Conservation (phyloP, 1,140 invertebrate species). For the Listronotus bonariensis region DNA sequence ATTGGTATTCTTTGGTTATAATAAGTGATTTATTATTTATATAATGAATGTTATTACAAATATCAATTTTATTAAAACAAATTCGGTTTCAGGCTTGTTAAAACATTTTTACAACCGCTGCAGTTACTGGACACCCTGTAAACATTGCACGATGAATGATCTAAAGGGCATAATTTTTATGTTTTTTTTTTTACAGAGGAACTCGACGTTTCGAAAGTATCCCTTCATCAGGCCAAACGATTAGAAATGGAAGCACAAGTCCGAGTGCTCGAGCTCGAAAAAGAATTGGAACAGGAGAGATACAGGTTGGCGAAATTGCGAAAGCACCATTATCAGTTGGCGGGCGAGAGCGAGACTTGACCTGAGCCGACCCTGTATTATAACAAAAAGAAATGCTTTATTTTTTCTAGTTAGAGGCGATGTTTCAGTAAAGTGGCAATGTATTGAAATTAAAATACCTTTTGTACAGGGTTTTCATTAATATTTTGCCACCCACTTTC, state of each 20-base stretch:
- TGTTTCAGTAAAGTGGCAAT: background rate
- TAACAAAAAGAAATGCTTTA: conserved; percentile 27
- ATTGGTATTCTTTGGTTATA: too few species aligned
- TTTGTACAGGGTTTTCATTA: too few species aligned
- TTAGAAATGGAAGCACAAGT: conserved; percentile 96
- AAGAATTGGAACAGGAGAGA: conserved; percentile 85
- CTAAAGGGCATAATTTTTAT: too few species aligned
- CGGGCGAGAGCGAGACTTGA: conserved; percentile 60
- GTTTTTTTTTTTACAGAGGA: conserved; percentile 67
- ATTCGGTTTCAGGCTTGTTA: too few species aligned
- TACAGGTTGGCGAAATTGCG: conserved; percentile 80
- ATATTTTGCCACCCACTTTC: too few species aligned
- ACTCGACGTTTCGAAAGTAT: conserved; percentile 86
- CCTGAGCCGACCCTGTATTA: conserved; percentile 22
- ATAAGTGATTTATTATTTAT: too few species aligned
- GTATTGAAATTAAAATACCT: background rate
- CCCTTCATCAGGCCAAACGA: conserved; percentile 91
- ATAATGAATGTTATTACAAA: too few species aligned
- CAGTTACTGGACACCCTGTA: too few species aligned
- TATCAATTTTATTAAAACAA: too few species aligned
- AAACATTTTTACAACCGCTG: too few species aligned
- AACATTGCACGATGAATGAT: too few species aligned
- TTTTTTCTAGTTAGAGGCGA: conserved; percentile 8
- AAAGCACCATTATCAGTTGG: conserved; percentile 91
- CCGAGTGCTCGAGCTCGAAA: conserved; percentile 89